Evolutionary conservation across 2,113 vertebrate genomes (phyloP).

Genomic region (Charina bottae): DNA sequence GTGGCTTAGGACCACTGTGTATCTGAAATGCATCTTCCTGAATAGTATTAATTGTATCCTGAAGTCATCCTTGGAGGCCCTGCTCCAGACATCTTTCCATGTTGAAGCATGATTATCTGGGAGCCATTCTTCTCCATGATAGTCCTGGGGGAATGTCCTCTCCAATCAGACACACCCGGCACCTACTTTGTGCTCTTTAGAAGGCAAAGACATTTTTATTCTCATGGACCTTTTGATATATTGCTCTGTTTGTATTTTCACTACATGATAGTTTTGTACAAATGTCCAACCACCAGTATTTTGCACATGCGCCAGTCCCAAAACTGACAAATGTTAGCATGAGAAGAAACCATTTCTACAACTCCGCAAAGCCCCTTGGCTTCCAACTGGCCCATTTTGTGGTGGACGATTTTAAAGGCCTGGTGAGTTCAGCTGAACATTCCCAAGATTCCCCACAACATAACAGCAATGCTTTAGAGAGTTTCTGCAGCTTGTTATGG

Average conservation of each 20-base stretch:
- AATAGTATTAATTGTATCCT: not conserved
- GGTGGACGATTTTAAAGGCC: constrained; percentile 69
- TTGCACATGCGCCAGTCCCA: constrained; percentile 52
- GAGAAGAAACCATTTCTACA: constrained; percentile 47
- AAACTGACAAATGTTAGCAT: constrained; percentile 59
- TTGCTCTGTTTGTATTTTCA: not conserved
- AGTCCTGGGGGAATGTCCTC: not conserved
- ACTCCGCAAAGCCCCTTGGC: not conserved
- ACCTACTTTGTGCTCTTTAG: not conserved
- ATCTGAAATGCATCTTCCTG: not conserved
- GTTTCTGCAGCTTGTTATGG: constrained; percentile 95
- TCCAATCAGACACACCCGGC: not conserved
- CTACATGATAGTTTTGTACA: not conserved
- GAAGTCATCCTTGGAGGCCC: not conserved
- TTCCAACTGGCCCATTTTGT: constrained; percentile 56
- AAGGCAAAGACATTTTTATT: not conserved
- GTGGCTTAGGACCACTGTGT: not conserved
- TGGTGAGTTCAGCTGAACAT: constrained; percentile 82
- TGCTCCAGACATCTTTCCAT: not conserved
- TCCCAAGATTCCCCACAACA: constrained; percentile 91
- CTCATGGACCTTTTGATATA: not conserved
- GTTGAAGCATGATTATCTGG: not conserved
- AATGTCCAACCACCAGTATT: constrained; percentile 49
- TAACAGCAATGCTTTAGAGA: constrained; percentile 87
- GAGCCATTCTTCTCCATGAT: not conserved